Percentiles rank a stretch among this genome's conserved stretches.
Evolutionary conservation across 64 coral and sea anemone genomes (phyloP).

Genomic region (Acropora tenuis): DNA sequence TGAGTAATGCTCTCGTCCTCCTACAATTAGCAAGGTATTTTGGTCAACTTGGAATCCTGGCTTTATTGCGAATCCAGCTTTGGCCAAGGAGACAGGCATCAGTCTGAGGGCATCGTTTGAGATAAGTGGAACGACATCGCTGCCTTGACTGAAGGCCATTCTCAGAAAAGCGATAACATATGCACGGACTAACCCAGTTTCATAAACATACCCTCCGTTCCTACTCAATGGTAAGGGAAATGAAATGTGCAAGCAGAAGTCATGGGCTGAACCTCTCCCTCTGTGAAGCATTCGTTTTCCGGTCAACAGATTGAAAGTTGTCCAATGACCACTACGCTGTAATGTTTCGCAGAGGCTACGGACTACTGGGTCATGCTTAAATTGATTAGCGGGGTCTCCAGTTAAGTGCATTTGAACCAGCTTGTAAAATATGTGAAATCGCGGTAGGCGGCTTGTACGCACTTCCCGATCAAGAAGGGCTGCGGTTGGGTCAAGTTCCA

Average conservation of each 20-base stretch:
- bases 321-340: constrained; percentile 24
- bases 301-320: constrained; percentile 9
- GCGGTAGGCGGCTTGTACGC: constrained; percentile 28
- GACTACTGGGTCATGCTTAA: constrained; percentile 13
- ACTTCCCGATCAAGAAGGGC: constrained; percentile 46
- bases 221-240: constrained; percentile 28
- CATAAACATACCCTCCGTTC: constrained; percentile 37
- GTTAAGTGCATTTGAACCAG: constrained; percentile 33
- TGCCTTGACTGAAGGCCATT: constrained; percentile 44
- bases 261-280: constrained; percentile 42
- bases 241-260: constrained; percentile 35
- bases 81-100: constrained; percentile 27
- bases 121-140: constrained; percentile 4
- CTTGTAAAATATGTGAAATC: constrained; percentile 31
- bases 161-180: constrained; percentile 37
- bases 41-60: constrained; percentile 37
- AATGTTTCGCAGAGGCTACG: constrained; percentile 48
- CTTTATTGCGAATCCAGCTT: constrained; percentile 34
- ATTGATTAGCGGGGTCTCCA: constrained; percentile 14
- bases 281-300: constrained; percentile 29
- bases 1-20: constrained; percentile 33
- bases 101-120: constrained; percentile 5
- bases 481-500: constrained; percentile 26
- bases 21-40: constrained; percentile 29
- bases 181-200: constrained; percentile 22